Evolutionary conservation across 2,113 vertebrate genomes (phyloP).

Genomic region (mouse (Mus musculus)): DNA sequence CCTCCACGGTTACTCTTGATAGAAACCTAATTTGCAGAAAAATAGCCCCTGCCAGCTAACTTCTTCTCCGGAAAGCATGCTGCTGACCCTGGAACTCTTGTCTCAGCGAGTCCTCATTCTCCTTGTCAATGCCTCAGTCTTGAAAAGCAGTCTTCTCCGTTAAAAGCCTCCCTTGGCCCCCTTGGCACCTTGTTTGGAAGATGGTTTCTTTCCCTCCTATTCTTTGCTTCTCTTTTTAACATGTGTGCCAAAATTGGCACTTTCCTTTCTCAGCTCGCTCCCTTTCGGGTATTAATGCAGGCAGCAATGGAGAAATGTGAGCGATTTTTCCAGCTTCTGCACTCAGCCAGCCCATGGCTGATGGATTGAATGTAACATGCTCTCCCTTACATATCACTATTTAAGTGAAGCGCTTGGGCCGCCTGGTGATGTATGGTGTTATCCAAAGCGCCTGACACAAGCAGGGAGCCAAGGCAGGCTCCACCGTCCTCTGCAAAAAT

Average conservation of each 20-base stretch:
- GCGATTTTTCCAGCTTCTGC: slow-evolving; percentile 70
- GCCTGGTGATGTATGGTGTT: slow-evolving; percentile 55
- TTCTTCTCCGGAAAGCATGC: slow-evolving; percentile 65
- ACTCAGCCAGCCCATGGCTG: slow-evolving; percentile 48
- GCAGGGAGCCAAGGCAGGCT: slow-evolving; percentile 48
- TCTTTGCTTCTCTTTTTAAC: slow-evolving; percentile 64
- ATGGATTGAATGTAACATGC: slow-evolving; percentile 69
- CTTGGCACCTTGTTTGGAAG: slow-evolving; percentile 6
- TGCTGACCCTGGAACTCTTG: slow-evolving; percentile 60
- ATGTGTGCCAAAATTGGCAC: slow-evolving; percentile 78
- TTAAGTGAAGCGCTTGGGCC: slow-evolving; percentile 66
- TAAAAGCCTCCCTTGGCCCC: slow-evolving; percentile 7
- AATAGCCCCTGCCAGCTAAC: slow-evolving; percentile 69
- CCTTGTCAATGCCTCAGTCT: neutral
- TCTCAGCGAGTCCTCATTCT: slow-evolving; percentile 55
- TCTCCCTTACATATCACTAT: slow-evolving; percentile 74
- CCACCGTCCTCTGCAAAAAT: slow-evolving; percentile 75
- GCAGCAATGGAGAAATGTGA: slow-evolving; percentile 42
- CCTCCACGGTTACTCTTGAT: slow-evolving; percentile 49
- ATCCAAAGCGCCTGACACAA: slow-evolving; percentile 39
- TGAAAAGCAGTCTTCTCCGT: slow-evolving; percentile 52
- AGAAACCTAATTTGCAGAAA: slow-evolving; percentile 81
- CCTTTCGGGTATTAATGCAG: slow-evolving; percentile 74
- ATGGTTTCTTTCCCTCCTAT: slow-evolving; percentile 62
- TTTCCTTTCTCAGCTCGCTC: slow-evolving; percentile 77